A percentile compares a stretch with the other conserved stretches of the same genome.
Evolutionary conservation across 2,797 vertebrate genomes (phyloP).

Genomic region (Typhlichthys subterraneus): DNA sequence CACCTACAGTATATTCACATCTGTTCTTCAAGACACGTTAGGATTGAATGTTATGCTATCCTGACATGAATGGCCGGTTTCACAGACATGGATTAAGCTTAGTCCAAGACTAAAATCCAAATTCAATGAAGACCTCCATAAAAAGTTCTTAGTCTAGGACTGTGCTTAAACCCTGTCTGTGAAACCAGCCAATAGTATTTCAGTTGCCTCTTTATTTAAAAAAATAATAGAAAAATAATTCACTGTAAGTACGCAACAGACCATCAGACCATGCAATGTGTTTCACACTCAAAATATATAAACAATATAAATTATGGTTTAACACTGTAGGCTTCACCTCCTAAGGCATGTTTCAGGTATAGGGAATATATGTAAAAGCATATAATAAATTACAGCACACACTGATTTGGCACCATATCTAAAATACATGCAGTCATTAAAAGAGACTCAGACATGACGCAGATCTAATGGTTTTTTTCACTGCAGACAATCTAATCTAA

Average conservation of each 20-base stretch:
- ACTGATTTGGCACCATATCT: conserved; percentile 55
- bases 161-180: too few species aligned
- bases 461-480: conserved; percentile 74
- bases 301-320: conserved; percentile 35
- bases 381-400: conserved; percentile 62
- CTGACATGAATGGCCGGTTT: background rate
- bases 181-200: too few species aligned
- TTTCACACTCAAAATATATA: conserved; percentile 2
- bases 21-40: conserved; percentile 15
- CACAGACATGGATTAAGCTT: too few species aligned
- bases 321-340: conserved; percentile 18
- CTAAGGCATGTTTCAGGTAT: too few species aligned
- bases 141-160: too few species aligned
- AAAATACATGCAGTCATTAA: conserved; percentile 73
- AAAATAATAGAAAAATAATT: too few species aligned
- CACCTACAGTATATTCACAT: conserved; percentile 9
- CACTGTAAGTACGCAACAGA: conserved; percentile 2
- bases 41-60: background rate
- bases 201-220: too few species aligned
- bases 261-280: background rate
- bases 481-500: conserved; percentile 67
- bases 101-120: too few species aligned
- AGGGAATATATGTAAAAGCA: conserved; percentile 52
- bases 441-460: conserved; percentile 60
- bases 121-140: too few species aligned